Evolutionary conservation across 2,888 invertebrate genomes (phyloP), one percentile per base, ranked within the genome.

Genomic region (Creontiades dilutus): DNA sequence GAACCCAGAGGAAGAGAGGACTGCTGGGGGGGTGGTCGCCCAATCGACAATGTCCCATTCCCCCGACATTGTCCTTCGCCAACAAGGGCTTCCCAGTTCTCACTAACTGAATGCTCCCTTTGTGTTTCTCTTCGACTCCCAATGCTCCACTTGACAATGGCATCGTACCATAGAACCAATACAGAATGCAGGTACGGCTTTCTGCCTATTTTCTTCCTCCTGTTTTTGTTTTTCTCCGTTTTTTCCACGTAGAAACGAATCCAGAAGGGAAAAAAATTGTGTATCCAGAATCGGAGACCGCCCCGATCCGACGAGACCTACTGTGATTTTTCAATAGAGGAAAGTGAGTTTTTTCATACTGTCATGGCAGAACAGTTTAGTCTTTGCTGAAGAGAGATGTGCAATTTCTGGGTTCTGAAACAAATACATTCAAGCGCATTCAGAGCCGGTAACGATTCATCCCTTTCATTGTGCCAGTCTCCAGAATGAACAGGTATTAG

Each of bases 81-180:
- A 82, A 82, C 82, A 82, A 82, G 82, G 82, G 82, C 82, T 82
- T 82, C 82, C 82, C 82, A 82, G 82, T 82, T 82, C 82, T 82
- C 82, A 82, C 82, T 82, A 47, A 52, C 82, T 82, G 82, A 82
- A 82, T 82, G 82, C 82, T 52, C 82, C 82, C 82, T 82, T 82
- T 82, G 82, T 82, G 4, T 16, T 52, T 52, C 82, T 82, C 82
- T 82, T 82, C 82, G 82, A 82, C 82, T 82, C 82, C 82, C 82
- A 52, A 82, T 82, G 47, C 52, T 82, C 82, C 82, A 82, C 82
- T 82, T 82, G 82, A 82, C 82, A 82, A 82, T 82, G 52, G 47
- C 82, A 47, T 52, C 82, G 27, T 52, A 68, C 82, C 82, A 48
- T 82, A 82, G 82, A 23, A 82, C 82, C 47, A 52, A 82, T 82